Conservation (phyloP, 2,888 invertebrate genomes). For the Ryuthela nishihirai region DNA sequence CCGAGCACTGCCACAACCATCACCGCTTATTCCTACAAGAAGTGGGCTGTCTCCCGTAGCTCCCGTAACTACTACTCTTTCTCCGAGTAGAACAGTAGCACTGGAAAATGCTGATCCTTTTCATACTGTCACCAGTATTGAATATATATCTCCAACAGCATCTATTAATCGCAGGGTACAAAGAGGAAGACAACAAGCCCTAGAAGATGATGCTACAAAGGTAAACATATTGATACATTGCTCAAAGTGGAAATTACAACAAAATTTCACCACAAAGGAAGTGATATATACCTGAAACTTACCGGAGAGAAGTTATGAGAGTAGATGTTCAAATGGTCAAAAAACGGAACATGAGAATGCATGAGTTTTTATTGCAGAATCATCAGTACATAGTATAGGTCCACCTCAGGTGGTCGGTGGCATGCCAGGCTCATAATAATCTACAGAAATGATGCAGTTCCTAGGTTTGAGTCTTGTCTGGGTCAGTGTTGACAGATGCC, state of each 20-base stretch:
- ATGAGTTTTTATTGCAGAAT: too few relatives aligned
- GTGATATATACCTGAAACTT: too few relatives aligned
- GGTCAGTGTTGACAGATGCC: too few relatives aligned
- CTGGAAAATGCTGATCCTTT: conserved; percentile 27
- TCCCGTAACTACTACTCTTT: conserved; percentile 24
- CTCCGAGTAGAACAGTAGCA: conserved; percentile 30
- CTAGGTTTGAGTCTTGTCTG: too few relatives aligned
- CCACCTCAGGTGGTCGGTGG: too few relatives aligned
- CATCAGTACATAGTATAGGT: too few relatives aligned
- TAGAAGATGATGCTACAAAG: conserved; percentile 34
- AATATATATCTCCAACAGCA: conserved; percentile 34
- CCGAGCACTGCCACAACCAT: conserved; percentile 30
- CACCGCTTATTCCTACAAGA: conserved; percentile 25
- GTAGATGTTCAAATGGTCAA: too few relatives aligned
- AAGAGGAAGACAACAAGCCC: conserved; percentile 27
- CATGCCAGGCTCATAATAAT: too few relatives aligned
- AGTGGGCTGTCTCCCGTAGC: conserved; percentile 29
- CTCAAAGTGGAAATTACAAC: not conserved
- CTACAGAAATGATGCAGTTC: too few relatives aligned
- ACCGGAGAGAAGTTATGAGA: too few relatives aligned
- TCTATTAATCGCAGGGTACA: conserved; percentile 33
- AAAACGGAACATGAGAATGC: too few relatives aligned
- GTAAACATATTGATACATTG: not conserved
- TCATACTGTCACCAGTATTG: conserved; percentile 23
- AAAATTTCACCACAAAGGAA: too few relatives aligned